Conservation (phyloP, 1,140 invertebrate genomes). For the Drosophila persimilis region DNA sequence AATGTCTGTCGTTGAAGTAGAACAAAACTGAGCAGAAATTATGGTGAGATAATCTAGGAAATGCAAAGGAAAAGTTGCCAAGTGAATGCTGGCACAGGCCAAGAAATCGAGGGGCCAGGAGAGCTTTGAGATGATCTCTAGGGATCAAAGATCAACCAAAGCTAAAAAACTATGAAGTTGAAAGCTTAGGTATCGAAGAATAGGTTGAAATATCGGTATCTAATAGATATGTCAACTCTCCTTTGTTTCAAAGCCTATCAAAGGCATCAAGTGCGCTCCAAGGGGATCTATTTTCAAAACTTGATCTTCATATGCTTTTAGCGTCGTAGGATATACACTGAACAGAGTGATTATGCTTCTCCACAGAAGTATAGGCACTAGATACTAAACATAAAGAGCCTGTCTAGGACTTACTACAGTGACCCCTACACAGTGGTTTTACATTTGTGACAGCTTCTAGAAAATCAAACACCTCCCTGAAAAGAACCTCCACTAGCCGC, state of each 20-base stretch:
- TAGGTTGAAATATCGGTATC: no score
- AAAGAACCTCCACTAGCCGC: conserved; percentile 1
- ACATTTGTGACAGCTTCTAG: not conserved
- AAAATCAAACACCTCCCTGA: no score
- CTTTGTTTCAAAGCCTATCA: no score
- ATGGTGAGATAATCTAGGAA: conserved; percentile 32
- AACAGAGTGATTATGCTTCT: no score
- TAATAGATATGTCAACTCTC: no score
- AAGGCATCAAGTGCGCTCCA: not conserved
- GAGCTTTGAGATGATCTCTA: not conserved
- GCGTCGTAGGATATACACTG: no score
- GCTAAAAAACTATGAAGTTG: not conserved
- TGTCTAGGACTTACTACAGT: not conserved
- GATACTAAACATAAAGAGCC: no score
- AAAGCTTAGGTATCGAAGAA: no score
- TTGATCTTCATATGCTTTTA: no score
- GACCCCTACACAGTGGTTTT: no score
- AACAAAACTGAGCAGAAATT: conserved; percentile 43
- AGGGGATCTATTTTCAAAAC: no score
- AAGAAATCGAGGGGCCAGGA: conserved; percentile 26
- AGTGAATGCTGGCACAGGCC: conserved; percentile 17
- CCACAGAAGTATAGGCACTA: no score
- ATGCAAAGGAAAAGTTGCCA: conserved; percentile 29
- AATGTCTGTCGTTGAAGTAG: conserved; percentile 30
- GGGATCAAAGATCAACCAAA: conserved; percentile 20